Evolutionary conservation across 2,113 vertebrate species (phyloP), one percentile per base, ranked within the genome.

Genomic region (Neotoma lepida): DNA sequence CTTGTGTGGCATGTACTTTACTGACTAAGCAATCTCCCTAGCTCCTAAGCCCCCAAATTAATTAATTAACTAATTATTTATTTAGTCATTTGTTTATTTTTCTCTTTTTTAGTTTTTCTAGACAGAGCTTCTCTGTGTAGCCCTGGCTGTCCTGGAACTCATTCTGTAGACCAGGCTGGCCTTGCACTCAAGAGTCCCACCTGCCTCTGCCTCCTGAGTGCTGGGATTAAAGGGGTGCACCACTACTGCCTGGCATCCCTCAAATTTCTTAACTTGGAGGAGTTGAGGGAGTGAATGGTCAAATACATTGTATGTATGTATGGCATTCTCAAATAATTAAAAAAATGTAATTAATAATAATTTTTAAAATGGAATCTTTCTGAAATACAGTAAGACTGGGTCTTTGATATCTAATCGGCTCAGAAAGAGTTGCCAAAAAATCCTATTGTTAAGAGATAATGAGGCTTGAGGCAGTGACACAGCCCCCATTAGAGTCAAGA

Each of bases 341-440:
- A 74, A 74, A 73, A 41, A 74, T 6, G 20, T 3, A 41, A 73
- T 22, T 71, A 39, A 22, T 39, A 68, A 15, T 68, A 15, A n/a
- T 82, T 81, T 82, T 49, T 70, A 85, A 94, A 86, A 89, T 63
- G 49, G 93, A 94, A 95, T 92, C 49, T 82, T 82, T 86, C 49
- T 89, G 22, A 68, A 84, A 51, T n/a, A 20, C 39, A 80, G 87
- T 14, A 54, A 64, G 86, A 91, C 9, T 93, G 33, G 73, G 68
- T 86, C 68, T 91, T 70, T 92, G 77, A 35, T 39, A 95, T 90
- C 88, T 94, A 86, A 88, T 90, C 49, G 90, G 66, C 58, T 68
- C 96, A 94, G 86, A 92, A 46, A 94, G 92, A 92, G 46, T 58
- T 66, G 66, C 33, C 80, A 94, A 93, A 86, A 35, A 91, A 86